These are phyloP conservation scores for Lasioglossum marginatum DNA, from an alignment of 2,888 invertebrate genomes.

Conservation along the genomic window DNA sequence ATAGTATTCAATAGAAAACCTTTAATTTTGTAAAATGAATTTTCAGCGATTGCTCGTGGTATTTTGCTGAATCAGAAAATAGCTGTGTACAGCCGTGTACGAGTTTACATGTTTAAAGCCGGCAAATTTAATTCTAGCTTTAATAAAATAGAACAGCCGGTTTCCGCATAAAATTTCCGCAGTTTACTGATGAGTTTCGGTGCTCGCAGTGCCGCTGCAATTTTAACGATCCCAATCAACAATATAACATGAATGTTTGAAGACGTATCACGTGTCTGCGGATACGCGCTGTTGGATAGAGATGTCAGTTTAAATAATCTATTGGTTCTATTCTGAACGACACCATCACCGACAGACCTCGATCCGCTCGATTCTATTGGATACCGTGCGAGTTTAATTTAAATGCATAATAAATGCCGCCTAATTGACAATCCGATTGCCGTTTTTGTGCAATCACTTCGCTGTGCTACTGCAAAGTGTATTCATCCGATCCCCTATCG, in stretches of 20 bases:
- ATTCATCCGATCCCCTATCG: neutral
- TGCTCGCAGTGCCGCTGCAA: neutral
- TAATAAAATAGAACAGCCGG: neutral
- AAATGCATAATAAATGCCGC: neutral
- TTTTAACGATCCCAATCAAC: slow-evolving; percentile 2
- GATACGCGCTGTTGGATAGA: neutral
- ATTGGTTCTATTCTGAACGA: neutral
- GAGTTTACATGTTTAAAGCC: neutral
- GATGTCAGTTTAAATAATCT: neutral
- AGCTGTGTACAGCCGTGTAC: neutral
- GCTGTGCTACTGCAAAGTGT: neutral
- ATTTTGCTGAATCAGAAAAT: neutral
- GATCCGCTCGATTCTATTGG: neutral
- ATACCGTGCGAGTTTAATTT: neutral
- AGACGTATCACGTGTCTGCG: neutral
- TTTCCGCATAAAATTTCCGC: neutral
- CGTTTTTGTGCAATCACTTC: neutral
- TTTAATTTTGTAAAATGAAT: neutral
- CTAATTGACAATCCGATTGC: neutral
- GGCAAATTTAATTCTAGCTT: neutral
- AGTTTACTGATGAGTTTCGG: neutral
- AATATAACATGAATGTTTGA: slow-evolving; percentile 7
- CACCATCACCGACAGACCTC: neutral
- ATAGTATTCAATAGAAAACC: neutral
- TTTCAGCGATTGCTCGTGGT: neutral